Conservation (phyloP, 1,140 invertebrate species). For the Bombus balteatus region DNA sequence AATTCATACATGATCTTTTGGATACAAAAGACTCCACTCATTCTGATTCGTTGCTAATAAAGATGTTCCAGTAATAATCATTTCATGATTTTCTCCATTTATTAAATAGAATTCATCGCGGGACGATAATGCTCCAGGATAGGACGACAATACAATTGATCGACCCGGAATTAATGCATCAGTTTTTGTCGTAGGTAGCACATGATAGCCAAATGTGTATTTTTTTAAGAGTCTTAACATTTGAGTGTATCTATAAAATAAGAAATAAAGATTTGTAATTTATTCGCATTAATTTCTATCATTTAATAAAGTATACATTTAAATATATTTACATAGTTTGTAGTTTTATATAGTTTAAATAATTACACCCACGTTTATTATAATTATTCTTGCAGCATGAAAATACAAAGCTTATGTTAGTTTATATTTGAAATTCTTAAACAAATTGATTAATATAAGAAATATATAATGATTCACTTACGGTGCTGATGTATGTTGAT, state of each 20-base stretch:
- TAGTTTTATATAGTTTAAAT: neutral
- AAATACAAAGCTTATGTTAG: conserved; percentile 9
- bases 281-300: neutral
- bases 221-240: conserved; percentile 96
- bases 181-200: conserved; percentile 76
- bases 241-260: conserved; percentile 86
- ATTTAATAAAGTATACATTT: neutral
- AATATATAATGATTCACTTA: conserved; percentile 75
- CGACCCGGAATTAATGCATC: conserved; percentile 85
- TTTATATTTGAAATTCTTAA: neutral
- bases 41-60: conserved; percentile 74
- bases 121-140: conserved; percentile 93
- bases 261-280: neutral
- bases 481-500: conserved; percentile 88
- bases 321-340: neutral
- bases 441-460: neutral
- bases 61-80: conserved; percentile 84
- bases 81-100: conserved; percentile 82
- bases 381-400: conserved; percentile 55
- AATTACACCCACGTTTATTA: conserved; percentile 37
- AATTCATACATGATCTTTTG: conserved; percentile 65
- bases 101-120: conserved; percentile 94
- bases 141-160: conserved; percentile 88
- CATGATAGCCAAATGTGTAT: conserved; percentile 92
- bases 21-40: conserved; percentile 64